phyloP scores from a whole-genome alignment of 1,140 invertebrate species.

The Aculops lycopersici region DNA sequence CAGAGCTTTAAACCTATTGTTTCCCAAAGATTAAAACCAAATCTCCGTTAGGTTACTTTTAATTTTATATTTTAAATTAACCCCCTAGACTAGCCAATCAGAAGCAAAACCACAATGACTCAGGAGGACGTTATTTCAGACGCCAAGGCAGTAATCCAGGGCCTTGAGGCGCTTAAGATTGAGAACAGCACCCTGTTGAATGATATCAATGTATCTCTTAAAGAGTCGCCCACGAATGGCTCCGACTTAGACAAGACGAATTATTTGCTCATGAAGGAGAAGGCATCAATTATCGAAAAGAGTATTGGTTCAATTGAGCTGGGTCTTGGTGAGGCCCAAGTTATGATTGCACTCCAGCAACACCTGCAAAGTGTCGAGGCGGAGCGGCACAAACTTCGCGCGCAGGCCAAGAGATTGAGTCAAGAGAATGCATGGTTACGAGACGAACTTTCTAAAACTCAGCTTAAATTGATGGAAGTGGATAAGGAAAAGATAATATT shows the following conservation, averaged over 20 bases:
- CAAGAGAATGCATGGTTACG: constrained; percentile 93
- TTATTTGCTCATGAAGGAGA: constrained; percentile 31
- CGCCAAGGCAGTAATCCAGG: constrained; percentile 71
- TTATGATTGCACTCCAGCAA: constrained; percentile 81
- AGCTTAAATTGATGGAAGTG: constrained; percentile 79
- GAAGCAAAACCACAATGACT: no score
- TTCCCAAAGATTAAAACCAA: no score
- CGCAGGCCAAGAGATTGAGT: constrained; percentile 45
- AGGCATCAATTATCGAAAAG: constrained; percentile 55
- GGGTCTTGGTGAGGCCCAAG: constrained; percentile 72
- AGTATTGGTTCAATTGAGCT: constrained; percentile 85
- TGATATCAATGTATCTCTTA: constrained; percentile 29
- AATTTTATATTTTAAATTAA: no score
- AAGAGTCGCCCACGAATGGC: constrained; percentile 17
- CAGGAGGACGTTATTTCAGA: constrained; percentile 92
- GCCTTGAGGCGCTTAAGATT: constrained; percentile 61
- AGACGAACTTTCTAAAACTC: constrained; percentile 83
- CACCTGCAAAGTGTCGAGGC: constrained; percentile 88
- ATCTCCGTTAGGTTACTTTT: no score
- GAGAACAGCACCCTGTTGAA: constrained; percentile 70
- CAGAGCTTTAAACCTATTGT: no score
- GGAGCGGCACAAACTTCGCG: constrained; percentile 90
- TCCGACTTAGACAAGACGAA: constrained; percentile 29
- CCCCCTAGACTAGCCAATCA: no score
- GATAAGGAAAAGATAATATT: constrained; percentile 70